These are phyloP conservation scores for Psettodes erumei DNA, from an alignment of 2,113 vertebrate species.

Conservation along the genomic window DNA sequence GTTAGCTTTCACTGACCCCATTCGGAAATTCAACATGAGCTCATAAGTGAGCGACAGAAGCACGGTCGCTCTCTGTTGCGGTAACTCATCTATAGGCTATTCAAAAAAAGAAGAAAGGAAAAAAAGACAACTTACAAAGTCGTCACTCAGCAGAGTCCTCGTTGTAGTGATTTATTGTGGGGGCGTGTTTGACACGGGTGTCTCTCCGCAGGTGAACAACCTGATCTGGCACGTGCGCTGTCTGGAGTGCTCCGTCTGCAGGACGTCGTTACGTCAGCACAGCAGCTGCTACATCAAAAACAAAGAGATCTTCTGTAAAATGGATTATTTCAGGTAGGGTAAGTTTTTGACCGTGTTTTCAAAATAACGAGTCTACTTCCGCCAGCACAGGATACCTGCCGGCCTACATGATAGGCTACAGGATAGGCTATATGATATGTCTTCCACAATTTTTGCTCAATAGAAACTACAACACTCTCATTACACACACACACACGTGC, in stretches of 20 bases:
- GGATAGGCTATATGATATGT: too few relatives aligned
- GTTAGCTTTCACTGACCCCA: neutral
- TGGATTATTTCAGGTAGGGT: conserved; percentile 99
- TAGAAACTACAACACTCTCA: neutral
- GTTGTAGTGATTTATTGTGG: conserved; percentile 9
- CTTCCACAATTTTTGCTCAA: too few relatives aligned
- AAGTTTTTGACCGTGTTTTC: conserved; percentile 82
- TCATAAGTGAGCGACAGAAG: neutral
- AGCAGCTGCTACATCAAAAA: conserved; percentile 99
- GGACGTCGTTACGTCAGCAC: conserved; percentile 94
- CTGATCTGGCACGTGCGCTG: conserved; percentile 98
- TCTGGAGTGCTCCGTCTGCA: conserved; percentile 96
- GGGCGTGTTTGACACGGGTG: conserved; percentile 29
- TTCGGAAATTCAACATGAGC: neutral
- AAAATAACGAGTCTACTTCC: conserved; percentile 52
- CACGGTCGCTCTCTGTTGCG: neutral
- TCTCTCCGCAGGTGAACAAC: conserved; percentile 91
- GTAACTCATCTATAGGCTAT: neutral
- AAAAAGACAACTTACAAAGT: neutral
- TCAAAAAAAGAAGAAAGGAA: too few relatives aligned
- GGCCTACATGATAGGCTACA: too few relatives aligned
- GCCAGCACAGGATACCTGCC: conserved; percentile 2
- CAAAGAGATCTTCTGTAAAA: conserved; percentile 99
- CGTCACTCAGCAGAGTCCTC: neutral
- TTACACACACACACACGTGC: conserved; percentile 30